phyloP scores from a whole-genome alignment of 2,888 invertebrate genomes.

The Lucinisca nassula region DNA sequence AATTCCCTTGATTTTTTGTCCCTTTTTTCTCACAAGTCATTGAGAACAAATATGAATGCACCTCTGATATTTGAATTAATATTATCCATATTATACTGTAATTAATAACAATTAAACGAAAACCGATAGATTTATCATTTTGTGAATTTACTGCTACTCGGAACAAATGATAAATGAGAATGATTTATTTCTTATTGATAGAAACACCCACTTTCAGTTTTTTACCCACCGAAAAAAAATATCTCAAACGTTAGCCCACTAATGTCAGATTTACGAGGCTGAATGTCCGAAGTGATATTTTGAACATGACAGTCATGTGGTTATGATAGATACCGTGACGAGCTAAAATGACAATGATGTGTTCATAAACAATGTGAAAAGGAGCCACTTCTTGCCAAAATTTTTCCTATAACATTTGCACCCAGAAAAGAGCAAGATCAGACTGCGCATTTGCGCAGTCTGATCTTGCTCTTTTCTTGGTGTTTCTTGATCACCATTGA shows the following conservation, averaged over 20 bases:
- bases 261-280: background rate
- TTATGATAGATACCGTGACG: background rate
- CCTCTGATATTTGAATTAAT: background rate
- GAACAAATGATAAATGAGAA: background rate
- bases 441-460: too few relatives aligned
- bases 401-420: too few relatives aligned
- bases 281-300: background rate
- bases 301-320: background rate
- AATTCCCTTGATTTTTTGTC: too few relatives aligned
- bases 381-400: too few relatives aligned
- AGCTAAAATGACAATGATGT: background rate
- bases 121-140: background rate
- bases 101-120: background rate
- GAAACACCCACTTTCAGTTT: constrained; percentile 1
- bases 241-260: background rate
- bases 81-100: background rate
- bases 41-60: background rate
- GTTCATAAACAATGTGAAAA: constrained; percentile 3
- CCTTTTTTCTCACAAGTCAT: too few relatives aligned
- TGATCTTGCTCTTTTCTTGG: too few relatives aligned
- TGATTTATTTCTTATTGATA: background rate
- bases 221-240: constrained; percentile 10
- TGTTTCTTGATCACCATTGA: too few relatives aligned
- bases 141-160: background rate
- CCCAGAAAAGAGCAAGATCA: too few relatives aligned